phyloP scores from a whole-genome alignment of 2,797 vertebrate species.

The Hydrolagus colliei region DNA sequence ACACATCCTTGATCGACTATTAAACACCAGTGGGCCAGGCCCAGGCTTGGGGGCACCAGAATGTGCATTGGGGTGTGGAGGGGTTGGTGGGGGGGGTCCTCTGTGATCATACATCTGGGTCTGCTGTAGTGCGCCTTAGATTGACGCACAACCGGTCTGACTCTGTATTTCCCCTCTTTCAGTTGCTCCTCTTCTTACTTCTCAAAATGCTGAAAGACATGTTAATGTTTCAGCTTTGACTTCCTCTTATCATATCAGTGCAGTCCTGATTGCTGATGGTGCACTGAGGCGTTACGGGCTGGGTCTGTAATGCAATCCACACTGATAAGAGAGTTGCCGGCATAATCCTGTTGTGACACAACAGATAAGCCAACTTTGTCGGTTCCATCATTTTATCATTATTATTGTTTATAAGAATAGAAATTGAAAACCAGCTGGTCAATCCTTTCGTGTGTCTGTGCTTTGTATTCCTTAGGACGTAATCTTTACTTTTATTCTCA shows the following conservation, averaged over 20 bases:
- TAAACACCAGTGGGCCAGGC: too few species aligned
- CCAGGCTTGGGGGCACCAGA: too few species aligned
- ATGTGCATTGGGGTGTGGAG: too few species aligned
- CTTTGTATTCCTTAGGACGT: neutral
- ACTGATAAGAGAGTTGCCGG: conserved; percentile 15
- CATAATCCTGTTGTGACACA: conserved; percentile 9
- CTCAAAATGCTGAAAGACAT: neutral
- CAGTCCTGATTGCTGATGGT: conserved; percentile 9
- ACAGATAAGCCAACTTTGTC: neutral
- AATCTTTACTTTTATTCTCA: neutral
- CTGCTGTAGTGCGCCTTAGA: neutral
- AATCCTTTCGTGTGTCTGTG: neutral
- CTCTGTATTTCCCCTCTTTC: neutral
- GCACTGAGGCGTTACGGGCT: conserved; percentile 14
- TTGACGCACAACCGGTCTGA: neutral
- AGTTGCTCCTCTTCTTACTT: neutral
- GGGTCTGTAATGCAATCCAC: conserved; percentile 6
- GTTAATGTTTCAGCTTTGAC: conserved; percentile 20
- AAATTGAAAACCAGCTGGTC: neutral
- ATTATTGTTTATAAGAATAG: neutral
- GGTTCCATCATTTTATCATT: too few species aligned
- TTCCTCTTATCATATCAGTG: conserved; percentile 8
- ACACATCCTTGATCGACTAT: too few species aligned
- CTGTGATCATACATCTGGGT: neutral
- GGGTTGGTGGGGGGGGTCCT: too few species aligned